Evolutionary conservation across 1,140 invertebrate genomes (phyloP).

Genomic region (Probaryconus sp.): DNA sequence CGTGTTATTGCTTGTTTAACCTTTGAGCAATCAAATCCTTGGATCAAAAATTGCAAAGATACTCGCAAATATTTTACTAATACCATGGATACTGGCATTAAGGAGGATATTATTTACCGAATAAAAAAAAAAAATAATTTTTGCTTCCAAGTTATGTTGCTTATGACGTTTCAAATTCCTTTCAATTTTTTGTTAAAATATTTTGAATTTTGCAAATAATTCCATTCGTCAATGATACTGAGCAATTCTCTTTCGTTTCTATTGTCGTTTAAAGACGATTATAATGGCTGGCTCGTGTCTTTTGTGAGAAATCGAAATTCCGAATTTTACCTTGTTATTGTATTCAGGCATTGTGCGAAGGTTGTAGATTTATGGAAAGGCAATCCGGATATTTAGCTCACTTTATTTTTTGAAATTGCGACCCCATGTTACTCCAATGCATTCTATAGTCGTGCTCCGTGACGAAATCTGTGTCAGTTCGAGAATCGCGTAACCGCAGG

Average conservation of each 20-base stretch:
- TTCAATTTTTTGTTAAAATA: neutral
- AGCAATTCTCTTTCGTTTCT: no score
- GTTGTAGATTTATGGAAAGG: conserved; percentile 52
- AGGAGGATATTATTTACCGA: conserved; percentile 19
- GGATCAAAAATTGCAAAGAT: conserved; percentile 34
- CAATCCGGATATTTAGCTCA: conserved; percentile 61
- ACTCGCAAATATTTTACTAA: conserved; percentile 41
- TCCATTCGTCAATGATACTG: no score
- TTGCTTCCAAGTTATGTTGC: no score
- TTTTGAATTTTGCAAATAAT: no score
- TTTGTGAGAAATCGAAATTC: conserved; percentile 36
- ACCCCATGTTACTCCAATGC: conserved; percentile 36
- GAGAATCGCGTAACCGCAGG: conserved; percentile 69
- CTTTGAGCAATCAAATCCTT: conserved; percentile 31
- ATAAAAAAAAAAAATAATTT: no score
- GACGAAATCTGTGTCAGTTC: conserved; percentile 53
- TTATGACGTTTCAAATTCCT: no score
- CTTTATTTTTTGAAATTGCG: conserved; percentile 56
- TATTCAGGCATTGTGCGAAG: conserved; percentile 24
- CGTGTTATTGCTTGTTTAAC: conserved; percentile 37
- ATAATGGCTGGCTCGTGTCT: conserved; percentile 39
- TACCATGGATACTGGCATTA: neutral
- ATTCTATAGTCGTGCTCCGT: conserved; percentile 44
- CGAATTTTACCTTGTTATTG: conserved; percentile 37
- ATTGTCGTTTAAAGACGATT: conserved; percentile 45